These are phyloP conservation scores for Vespertilio murinus DNA, from an alignment of 2,797 vertebrate species.

Conservation along the genomic window DNA sequence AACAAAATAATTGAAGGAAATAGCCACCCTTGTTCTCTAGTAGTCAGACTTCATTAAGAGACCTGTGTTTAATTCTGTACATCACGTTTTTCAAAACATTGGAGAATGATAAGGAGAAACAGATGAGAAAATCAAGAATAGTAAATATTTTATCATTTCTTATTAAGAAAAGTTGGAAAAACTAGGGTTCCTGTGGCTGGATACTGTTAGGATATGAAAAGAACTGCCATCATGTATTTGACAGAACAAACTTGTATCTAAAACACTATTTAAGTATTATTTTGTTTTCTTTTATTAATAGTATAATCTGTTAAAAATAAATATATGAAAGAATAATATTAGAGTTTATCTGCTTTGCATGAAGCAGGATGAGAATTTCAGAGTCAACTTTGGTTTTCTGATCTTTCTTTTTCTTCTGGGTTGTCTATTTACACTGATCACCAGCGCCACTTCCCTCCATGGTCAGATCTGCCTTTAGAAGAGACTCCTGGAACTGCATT, in stretches of 20 bases:
- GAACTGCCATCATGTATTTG: neutral
- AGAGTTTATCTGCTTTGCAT: neutral
- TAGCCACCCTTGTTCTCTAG: neutral
- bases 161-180: neutral
- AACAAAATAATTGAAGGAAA: slow-evolving; percentile 4
- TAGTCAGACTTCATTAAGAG: neutral
- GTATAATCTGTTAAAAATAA: neutral
- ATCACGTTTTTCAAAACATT: slow-evolving; percentile 4
- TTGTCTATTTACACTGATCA: neutral
- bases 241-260: neutral
- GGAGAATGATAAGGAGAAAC: neutral
- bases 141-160: neutral
- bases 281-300: neutral
- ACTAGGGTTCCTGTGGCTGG: fast-evolving
- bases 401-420: neutral
- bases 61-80: neutral
- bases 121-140: neutral
- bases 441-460: neutral
- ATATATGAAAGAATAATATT: neutral
- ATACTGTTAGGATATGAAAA: neutral
- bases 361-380: neutral
- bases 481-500: neutral
- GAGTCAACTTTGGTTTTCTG: neutral
- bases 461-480: neutral
- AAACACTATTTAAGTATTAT: neutral